These are phyloP conservation scores for Autographa gamma DNA, from an alignment of 2,888 invertebrate species.

Conservation along the genomic window DNA sequence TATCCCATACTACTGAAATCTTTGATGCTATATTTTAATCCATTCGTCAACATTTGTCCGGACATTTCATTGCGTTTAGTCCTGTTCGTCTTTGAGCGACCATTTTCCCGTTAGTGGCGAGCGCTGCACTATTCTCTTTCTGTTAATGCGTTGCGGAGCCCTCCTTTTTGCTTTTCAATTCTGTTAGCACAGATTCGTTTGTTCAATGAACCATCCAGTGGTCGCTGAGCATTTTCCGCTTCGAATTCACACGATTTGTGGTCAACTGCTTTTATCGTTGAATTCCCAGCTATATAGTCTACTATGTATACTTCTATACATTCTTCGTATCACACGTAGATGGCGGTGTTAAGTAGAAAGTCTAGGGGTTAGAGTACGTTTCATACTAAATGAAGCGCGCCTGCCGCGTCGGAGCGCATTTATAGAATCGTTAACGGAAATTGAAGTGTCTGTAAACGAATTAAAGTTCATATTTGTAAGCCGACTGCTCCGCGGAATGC, in stretches of 20 bases:
- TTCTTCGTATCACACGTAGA: not conserved
- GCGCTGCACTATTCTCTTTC: not conserved
- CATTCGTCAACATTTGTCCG: not conserved
- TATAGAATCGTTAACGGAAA: slow-evolving; percentile 4
- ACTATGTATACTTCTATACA: not conserved
- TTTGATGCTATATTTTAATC: not conserved
- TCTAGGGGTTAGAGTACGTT: slow-evolving; percentile 4
- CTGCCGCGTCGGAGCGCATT: slow-evolving; percentile 1
- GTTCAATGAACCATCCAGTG: not conserved
- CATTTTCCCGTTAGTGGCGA: not conserved
- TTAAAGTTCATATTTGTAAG: slow-evolving; percentile 4
- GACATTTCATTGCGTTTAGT: not conserved
- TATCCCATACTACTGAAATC: not conserved
- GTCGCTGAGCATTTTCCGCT: not conserved
- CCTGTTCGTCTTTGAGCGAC: not conserved
- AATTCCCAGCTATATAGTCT: not conserved
- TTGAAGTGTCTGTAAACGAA: slow-evolving; percentile 2
- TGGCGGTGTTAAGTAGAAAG: slow-evolving; percentile 1
- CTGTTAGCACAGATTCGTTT: slow-evolving; percentile 6
- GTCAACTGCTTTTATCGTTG: slow-evolving; percentile 3
- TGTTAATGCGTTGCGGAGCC: not conserved
- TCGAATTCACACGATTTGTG: not conserved
- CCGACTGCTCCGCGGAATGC: slow-evolving; percentile 1
- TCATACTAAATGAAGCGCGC: slow-evolving; percentile 4
- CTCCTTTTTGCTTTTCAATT: slow-evolving; percentile 3